Evolutionary conservation across 2,888 invertebrate genomes (phyloP).

Genomic region (Protophormia terraenovae): DNA sequence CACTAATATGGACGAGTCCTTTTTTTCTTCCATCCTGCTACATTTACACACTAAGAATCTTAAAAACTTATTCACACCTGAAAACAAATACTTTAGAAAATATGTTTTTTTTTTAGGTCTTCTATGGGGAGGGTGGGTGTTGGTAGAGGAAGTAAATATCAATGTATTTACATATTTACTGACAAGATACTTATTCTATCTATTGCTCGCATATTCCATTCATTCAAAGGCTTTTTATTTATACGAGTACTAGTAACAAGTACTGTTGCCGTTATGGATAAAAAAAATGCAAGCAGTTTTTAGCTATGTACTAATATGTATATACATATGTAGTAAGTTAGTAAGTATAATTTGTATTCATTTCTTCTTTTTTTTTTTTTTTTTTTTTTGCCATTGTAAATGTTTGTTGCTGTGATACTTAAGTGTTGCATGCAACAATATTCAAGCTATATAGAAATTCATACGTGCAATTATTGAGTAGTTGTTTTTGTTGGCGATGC

Average conservation of each 20-base stretch:
- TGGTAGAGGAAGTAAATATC: not conserved
- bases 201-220: not conserved
- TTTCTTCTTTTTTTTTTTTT: not conserved
- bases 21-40: constrained; percentile 69
- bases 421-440: constrained; percentile 57
- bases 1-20: constrained; percentile 47
- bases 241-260: not conserved
- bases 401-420: constrained; percentile 48
- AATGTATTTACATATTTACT: constrained; percentile 45
- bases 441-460: constrained; percentile 25
- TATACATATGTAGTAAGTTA: constrained; percentile 43
- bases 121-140: not conserved
- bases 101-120: constrained; percentile 55
- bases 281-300: constrained; percentile 36
- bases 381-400: not conserved
- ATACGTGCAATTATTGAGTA: constrained; percentile 40
- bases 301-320: too few species aligned
- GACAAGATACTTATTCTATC: not conserved
- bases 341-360: constrained; percentile 24
- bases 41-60: constrained; percentile 76
- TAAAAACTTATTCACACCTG: constrained; percentile 81
- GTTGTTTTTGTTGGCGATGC: constrained; percentile 28
- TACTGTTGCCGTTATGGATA: constrained; percentile 5
- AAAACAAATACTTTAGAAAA: constrained; percentile 75
- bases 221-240: constrained; percentile 8